Conservation (phyloP, 2,888 invertebrate species). For the Liopterus haemorrhoidalis region DNA sequence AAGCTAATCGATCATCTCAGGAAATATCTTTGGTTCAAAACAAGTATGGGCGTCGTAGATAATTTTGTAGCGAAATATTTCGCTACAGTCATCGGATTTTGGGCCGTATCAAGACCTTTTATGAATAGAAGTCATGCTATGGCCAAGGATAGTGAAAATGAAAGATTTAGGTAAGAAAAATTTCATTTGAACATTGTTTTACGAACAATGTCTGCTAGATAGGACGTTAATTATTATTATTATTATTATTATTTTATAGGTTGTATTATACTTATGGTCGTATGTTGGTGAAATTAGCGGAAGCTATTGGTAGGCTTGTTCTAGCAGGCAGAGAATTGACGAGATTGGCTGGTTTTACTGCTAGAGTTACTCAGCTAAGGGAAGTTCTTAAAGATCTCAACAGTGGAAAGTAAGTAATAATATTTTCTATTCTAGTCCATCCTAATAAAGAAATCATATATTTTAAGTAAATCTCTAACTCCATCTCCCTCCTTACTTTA, state of each 20-base stretch:
- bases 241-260: conserved; percentile 15
- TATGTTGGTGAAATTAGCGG: conserved; percentile 93
- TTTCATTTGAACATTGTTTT: conserved; percentile 35
- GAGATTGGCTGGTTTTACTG: conserved; percentile 88
- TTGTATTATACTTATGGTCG: conserved; percentile 92
- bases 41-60: conserved; percentile 89
- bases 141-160: conserved; percentile 60
- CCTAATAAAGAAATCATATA: neutral
- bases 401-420: conserved; percentile 52
- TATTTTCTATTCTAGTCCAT: conserved; percentile 41
- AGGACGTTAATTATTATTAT: conserved; percentile 6
- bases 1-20: conserved; percentile 80
- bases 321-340: conserved; percentile 93
- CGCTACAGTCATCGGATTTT: conserved; percentile 94
- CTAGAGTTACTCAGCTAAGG: conserved; percentile 84
- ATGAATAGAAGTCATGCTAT: conserved; percentile 68
- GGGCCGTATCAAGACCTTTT: conserved; percentile 92
- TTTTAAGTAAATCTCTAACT: no score
- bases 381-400: conserved; percentile 79
- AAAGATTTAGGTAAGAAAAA: conserved; percentile 64
- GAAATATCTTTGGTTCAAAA: conserved; percentile 82
- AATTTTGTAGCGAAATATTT: conserved; percentile 95
- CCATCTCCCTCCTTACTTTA: no score
- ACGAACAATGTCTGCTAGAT: conserved; percentile 7
- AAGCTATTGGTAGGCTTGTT: conserved; percentile 92